A percentile compares a stretch with the other conserved stretches of the same genome.
Evolutionary conservation across 1,140 invertebrate genomes (phyloP).

Genomic region (Drosophila neocordata): DNA sequence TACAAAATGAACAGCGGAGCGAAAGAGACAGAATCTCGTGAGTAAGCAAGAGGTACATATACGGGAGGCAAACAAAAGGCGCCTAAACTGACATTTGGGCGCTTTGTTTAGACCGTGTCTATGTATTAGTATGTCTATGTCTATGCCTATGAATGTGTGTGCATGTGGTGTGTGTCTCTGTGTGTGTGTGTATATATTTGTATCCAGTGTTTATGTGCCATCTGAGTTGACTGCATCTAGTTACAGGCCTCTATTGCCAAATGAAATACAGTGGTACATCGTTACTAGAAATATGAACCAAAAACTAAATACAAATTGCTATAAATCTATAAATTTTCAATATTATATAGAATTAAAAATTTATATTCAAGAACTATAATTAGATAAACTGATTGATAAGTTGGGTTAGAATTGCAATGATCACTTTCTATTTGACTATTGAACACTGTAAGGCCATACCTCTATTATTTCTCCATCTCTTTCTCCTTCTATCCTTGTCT

Average conservation of each 20-base stretch:
- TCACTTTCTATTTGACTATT: background rate
- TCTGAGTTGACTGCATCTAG: slow-evolving; percentile 62
- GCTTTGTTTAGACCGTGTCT: slow-evolving; percentile 64
- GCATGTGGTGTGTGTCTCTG: slow-evolving; percentile 26
- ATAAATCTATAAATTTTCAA: too few species aligned
- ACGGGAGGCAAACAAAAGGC: slow-evolving; percentile 51
- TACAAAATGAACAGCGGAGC: slow-evolving; percentile 5
- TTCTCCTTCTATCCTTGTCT: background rate
- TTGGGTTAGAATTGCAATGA: too few species aligned
- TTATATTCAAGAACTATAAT: too few species aligned
- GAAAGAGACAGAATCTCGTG: background rate
- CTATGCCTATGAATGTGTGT: slow-evolving; percentile 9
- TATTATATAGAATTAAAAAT: too few species aligned
- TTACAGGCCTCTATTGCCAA: slow-evolving; percentile 33
- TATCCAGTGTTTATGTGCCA: slow-evolving; percentile 46
- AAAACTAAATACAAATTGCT: too few species aligned
- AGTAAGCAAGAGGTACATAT: background rate
- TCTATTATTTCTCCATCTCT: background rate
- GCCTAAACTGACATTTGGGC: slow-evolving; percentile 67
- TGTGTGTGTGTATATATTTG: slow-evolving; percentile 39
- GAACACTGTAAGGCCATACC: background rate
- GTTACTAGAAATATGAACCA: too few species aligned
- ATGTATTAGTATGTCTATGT: slow-evolving; percentile 33
- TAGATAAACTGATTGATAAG: too few species aligned
- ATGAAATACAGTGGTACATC: background rate